These are phyloP conservation scores for Platycheirus rosarum DNA, from an alignment of 2,888 invertebrate genomes.

Conservation along the genomic window DNA sequence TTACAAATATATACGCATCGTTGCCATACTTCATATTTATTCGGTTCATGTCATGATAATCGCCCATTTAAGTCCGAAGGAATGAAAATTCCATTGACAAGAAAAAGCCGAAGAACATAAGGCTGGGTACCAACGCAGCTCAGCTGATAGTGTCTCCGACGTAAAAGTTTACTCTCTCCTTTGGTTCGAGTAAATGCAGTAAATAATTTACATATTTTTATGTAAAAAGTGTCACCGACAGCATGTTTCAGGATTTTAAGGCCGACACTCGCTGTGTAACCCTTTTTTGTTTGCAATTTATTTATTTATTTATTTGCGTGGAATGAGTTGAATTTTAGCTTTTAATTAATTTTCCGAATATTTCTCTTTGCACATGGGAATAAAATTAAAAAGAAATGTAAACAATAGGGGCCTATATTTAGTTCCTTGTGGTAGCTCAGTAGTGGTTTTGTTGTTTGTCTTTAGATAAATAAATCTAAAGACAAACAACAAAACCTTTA, in stretches of 20 bases:
- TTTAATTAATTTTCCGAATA: slow-evolving; percentile 64
- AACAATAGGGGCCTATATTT: slow-evolving; percentile 1
- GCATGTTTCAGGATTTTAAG: slow-evolving; percentile 61
- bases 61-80: slow-evolving; percentile 3
- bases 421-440: slow-evolving; percentile 19
- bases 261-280: slow-evolving; percentile 44
- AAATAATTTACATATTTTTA: slow-evolving; percentile 68
- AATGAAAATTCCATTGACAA: slow-evolving; percentile 63
- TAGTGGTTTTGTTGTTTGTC: background rate
- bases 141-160: slow-evolving; percentile 58
- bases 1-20: slow-evolving; percentile 67
- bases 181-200: slow-evolving; percentile 43
- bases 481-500: no score
- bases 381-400: background rate
- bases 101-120: slow-evolving; percentile 19
- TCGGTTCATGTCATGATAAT: slow-evolving; percentile 42
- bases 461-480: no score
- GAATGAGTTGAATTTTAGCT: slow-evolving; percentile 31
- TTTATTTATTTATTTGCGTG: slow-evolving; percentile 11
- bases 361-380: background rate
- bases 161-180: slow-evolving; percentile 21
- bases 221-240: slow-evolving; percentile 70
- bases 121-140: slow-evolving; percentile 29
- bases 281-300: slow-evolving; percentile 39
- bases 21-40: slow-evolving; percentile 72